Percentiles rank a stretch among this genome's conserved stretches.
Evolutionary conservation across 2,113 vertebrate genomes (phyloP).

Genomic region (Hypanus sabinus): DNA sequence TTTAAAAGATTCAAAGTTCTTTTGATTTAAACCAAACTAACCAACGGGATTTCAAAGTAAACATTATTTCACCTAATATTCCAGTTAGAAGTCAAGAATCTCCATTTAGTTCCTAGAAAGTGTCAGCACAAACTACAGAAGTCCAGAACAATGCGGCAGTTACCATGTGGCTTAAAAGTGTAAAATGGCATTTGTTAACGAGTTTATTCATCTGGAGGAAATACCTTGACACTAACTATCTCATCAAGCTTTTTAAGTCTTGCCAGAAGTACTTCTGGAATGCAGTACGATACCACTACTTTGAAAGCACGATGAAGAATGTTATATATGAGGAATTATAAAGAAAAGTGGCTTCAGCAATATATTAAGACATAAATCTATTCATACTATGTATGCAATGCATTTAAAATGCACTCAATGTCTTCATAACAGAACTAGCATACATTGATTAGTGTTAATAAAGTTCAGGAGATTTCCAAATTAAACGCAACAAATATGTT

Average conservation of each 20-base stretch:
- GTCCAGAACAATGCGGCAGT: neutral
- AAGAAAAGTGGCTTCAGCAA: neutral
- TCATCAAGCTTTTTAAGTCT: neutral
- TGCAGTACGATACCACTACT: no score
- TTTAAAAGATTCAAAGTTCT: neutral
- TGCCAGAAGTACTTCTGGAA: neutral
- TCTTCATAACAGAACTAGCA: neutral
- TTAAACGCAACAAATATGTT: neutral
- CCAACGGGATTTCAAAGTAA: neutral
- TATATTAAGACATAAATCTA: neutral
- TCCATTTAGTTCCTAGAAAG: neutral
- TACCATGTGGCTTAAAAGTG: neutral
- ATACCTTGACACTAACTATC: neutral
- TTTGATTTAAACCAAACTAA: neutral
- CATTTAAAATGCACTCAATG: neutral
- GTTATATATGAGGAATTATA: neutral
- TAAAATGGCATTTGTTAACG: neutral
- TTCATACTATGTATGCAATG: neutral
- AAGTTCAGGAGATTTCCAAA: neutral
- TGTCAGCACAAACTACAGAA: neutral
- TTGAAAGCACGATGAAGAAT: neutral
- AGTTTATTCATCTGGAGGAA: neutral
- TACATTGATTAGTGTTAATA: neutral
- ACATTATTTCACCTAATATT: neutral
- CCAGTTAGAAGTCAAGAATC: neutral